Evolutionary conservation across 2,888 invertebrate genomes (phyloP).

Genomic region (Melinaea menophilus): DNA sequence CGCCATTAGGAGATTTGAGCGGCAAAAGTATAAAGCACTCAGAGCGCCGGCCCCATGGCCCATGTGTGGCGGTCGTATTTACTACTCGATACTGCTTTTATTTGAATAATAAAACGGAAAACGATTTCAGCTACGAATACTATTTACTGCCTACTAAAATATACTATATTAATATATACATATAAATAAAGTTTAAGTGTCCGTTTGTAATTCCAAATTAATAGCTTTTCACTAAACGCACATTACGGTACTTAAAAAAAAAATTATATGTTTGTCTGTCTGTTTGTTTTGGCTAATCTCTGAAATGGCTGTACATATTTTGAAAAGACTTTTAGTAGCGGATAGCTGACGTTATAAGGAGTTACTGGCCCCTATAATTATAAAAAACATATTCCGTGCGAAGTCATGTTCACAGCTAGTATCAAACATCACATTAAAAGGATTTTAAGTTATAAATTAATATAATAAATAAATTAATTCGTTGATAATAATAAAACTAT

Average conservation of each 20-base stretch:
- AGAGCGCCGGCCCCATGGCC: conserved; percentile 19
- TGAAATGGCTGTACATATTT: too few species aligned
- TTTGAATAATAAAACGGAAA: conserved; percentile 18
- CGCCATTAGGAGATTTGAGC: conserved; percentile 49
- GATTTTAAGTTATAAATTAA: not conserved
- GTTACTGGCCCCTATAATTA: too few species aligned
- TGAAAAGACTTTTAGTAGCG: too few species aligned
- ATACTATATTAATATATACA: not conserved
- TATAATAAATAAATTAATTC: not conserved
- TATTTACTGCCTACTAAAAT: not conserved
- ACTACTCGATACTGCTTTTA: conserved; percentile 20
- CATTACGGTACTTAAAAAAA: too few species aligned
- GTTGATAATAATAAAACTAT: not conserved
- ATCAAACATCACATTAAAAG: too few species aligned
- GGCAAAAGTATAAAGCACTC: conserved; percentile 42
- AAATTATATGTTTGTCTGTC: too few species aligned
- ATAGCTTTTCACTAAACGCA: too few species aligned
- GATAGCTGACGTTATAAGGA: too few species aligned
- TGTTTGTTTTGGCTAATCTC: too few species aligned
- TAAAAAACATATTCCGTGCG: too few species aligned
- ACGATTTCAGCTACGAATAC: not conserved
- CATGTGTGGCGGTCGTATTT: conserved; percentile 18
- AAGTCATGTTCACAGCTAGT: too few species aligned
- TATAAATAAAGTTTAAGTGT: not conserved
- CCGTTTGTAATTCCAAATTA: too few species aligned